These are phyloP conservation scores for Tipula confusa DNA, from an alignment of 2,888 invertebrate species.

Conservation along the genomic window DNA sequence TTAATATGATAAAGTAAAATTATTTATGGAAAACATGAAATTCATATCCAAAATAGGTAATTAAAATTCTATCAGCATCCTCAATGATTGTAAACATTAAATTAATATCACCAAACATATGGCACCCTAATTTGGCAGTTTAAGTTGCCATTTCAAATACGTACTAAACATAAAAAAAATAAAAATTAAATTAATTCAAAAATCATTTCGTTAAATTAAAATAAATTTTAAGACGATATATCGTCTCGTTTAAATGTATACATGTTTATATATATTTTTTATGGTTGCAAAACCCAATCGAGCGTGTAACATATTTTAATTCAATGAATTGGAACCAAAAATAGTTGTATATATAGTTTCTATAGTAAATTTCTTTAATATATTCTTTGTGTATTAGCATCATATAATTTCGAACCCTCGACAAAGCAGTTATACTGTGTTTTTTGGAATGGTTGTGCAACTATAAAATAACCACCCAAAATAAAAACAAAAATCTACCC, in stretches of 20 bases:
- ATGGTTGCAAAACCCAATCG: slow-evolving; percentile 10
- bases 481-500: neutral
- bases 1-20: neutral
- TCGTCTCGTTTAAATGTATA: neutral
- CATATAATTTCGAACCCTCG: neutral
- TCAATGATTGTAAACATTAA: slow-evolving; percentile 25
- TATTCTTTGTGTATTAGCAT: neutral
- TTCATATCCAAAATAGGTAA: slow-evolving; percentile 16
- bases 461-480: neutral
- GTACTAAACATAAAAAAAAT: neutral
- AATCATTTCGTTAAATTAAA: slow-evolving; percentile 3
- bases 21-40: slow-evolving; percentile 25
- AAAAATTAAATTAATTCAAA: neutral
- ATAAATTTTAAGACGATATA: slow-evolving; percentile 1
- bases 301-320: slow-evolving; percentile 31
- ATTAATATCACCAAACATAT: slow-evolving; percentile 13
- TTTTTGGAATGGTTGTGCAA: neutral
- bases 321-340: slow-evolving; percentile 28
- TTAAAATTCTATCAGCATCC: slow-evolving; percentile 7
- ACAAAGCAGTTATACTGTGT: neutral
- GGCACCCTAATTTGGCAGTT: slow-evolving; percentile 8
- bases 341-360: neutral
- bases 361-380: neutral
- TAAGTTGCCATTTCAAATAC: neutral
- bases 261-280: neutral